Base-by-base conservation (phyloP, 2,797 vertebrate genomes). In the Propithecus perrieri region DNA sequence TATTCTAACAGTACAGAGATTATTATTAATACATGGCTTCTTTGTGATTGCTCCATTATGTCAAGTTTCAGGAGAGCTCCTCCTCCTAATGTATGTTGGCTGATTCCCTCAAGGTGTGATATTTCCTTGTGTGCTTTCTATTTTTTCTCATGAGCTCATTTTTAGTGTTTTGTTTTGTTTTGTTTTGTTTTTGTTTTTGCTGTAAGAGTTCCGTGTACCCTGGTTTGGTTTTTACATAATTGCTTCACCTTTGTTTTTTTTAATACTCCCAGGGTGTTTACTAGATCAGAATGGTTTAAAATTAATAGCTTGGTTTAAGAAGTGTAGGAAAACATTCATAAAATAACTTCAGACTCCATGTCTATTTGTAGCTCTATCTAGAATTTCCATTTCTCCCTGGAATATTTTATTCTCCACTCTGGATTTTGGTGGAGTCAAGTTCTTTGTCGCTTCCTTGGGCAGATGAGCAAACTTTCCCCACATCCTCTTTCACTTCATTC, bases 111-210 rank as follows among this genome's bases (percentile, higher is more conserved):
- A 88, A 95, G 57, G 48, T 75, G 69, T 72, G 59, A 78, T 85
- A 85, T 81, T 92, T 90, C 30, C 46, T 92, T 81, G 2, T 57
- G 57, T 38, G 18, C 38, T 65, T 85, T 87, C 38, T 41, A n/a
- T 67, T 96, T 91, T 95, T 90, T 85, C 61, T 95, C 83, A 86
- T 59, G 84, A 89, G 30, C 63, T 94, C 59, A 85, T 67, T 87
- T 94, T 91, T 57, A 78, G 61, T 69, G 8, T 63, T 30, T 14
- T 63, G 11, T 83, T 67, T 35, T 63, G 22, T 55, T 90, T 94
- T 89, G n/a, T 61, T 78, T 69, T 69, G 20, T 63, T 72, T 69
- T 69, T n/a, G 24, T 57, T 92, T 93, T 89, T 41, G 10, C 12
- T 38, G 8, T 41, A 30, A 30, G 35, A 85, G 24, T 80, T 35